Evolutionary conservation across 2,888 invertebrate genomes (phyloP), one percentile per base, ranked within the genome.

Genomic region (Strigamia maritima): DNA sequence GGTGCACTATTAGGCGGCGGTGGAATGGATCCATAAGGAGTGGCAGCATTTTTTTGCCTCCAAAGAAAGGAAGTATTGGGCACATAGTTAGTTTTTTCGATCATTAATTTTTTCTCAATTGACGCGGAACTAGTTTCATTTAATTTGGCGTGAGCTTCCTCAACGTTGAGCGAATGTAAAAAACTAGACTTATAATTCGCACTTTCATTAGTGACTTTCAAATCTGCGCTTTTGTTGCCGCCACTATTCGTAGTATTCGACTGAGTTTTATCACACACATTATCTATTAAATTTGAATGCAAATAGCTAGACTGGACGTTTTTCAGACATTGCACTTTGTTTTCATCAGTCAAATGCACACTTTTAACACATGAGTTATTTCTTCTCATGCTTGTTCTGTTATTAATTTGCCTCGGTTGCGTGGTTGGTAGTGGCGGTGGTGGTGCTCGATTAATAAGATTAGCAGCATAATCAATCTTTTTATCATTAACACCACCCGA

Each of bases 1-100:
- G 77, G 77, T 16, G 77, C 77, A 14, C 26, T 49, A 19, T 26
- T 77, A n/a, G 77, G 77, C 16, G 77, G 77, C 10, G 77, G 77
- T 3, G 77, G 77, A 28, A 77, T 60, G 19, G 77, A 10, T 12
- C 31, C 24, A 44, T 22, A 22, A 1, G 14, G 1, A 60, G 44
- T 26, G 12, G 49, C 14, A 19, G 38, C 26, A 38, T 54, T 28
- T 16, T 16, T 77, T 26, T 77, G 54, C 19, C 77, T 28, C 77
- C 77, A 77, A 8, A 77, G 60, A 22, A 77, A 77, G 12, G 77
- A 77, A 49, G 77, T 77, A n/a, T 77, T 77, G 3, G 77, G 77
- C 3, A 77, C 77, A 60, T 77, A 77, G 22, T 77, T 77, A 2
- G 77, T 49, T 60, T 77, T 49, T 16, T 26, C 49, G 24, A 77